phyloP scores from a whole-genome alignment of 2,113 vertebrate genomes.

The Aphyosemion australe region DNA sequence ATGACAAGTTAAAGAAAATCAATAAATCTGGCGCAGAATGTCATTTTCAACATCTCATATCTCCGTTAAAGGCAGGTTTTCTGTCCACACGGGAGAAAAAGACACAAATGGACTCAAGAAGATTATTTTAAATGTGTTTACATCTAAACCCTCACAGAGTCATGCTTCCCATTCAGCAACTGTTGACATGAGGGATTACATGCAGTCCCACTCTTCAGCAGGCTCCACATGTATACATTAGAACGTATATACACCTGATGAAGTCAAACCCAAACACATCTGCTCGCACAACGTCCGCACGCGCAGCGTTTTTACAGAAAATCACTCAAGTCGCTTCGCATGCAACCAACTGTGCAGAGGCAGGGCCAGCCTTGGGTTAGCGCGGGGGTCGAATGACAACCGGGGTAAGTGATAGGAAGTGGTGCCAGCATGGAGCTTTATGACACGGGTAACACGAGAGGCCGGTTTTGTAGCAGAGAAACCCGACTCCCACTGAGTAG shows the following conservation, averaged over 20 bases:
- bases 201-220: neutral
- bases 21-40: slow-evolving; percentile 13
- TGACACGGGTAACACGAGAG: slow-evolving; percentile 45
- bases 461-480: slow-evolving; percentile 38
- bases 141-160: slow-evolving; percentile 44
- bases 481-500: slow-evolving; percentile 6
- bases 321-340: slow-evolving; percentile 19
- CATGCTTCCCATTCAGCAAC: slow-evolving; percentile 31
- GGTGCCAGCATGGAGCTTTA: slow-evolving; percentile 25
- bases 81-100: slow-evolving; percentile 20
- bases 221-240: slow-evolving; percentile 51
- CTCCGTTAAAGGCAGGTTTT: slow-evolving; percentile 3
- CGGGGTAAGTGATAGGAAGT: slow-evolving; percentile 25
- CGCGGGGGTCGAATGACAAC: slow-evolving; percentile 43
- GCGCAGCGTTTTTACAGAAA: neutral
- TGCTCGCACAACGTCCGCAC: neutral
- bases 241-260: slow-evolving; percentile 38
- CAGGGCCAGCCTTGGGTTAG: slow-evolving; percentile 34
- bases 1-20: slow-evolving; percentile 11
- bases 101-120: slow-evolving; percentile 24
- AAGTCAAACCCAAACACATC: slow-evolving; percentile 39
- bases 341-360: slow-evolving; percentile 10
- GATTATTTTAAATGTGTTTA: slow-evolving; percentile 48
- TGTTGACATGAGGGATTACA: slow-evolving; percentile 48
- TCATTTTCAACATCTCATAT: slow-evolving; percentile 34